These are phyloP conservation scores for Propithecus deckenii DNA, from an alignment of 2,797 vertebrate genomes.

Conservation along the genomic window DNA sequence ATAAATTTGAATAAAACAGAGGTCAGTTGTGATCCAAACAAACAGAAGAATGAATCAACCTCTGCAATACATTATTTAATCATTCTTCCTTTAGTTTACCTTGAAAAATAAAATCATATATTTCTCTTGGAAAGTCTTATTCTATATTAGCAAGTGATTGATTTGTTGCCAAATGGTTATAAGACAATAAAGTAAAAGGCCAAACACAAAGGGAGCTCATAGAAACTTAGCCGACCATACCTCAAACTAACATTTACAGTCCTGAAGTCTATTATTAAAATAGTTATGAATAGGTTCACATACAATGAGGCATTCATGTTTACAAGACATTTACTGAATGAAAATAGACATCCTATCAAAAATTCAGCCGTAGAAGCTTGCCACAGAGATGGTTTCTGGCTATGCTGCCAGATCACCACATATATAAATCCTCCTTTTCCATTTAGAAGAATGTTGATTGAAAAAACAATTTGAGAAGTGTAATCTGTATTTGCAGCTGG, in stretches of 20 bases:
- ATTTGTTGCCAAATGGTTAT: background rate
- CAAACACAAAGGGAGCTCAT: background rate
- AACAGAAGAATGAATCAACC: background rate
- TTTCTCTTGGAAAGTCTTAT: background rate
- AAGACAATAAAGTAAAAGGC: background rate
- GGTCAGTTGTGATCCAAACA: background rate
- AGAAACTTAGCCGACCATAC: background rate
- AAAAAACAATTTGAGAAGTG: background rate
- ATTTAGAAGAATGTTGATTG: background rate
- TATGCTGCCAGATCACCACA: background rate
- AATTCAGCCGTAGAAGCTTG: background rate
- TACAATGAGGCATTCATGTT: background rate
- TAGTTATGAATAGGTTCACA: background rate
- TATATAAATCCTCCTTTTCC: background rate
- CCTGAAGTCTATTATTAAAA: background rate
- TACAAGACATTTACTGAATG: background rate
- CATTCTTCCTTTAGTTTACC: background rate
- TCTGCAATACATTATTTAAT: background rate
- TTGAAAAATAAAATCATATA: background rate
- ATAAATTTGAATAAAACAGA: background rate
- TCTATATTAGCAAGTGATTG: background rate
- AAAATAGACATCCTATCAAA: slow-evolving; percentile 32
- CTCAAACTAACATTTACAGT: background rate
- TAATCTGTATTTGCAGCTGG: background rate
- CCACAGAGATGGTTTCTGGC: background rate